Evolutionary conservation across 2,888 invertebrate species (phyloP), one percentile per base, ranked within the genome.

Genomic region (Sinohyriopsis cumingii): DNA sequence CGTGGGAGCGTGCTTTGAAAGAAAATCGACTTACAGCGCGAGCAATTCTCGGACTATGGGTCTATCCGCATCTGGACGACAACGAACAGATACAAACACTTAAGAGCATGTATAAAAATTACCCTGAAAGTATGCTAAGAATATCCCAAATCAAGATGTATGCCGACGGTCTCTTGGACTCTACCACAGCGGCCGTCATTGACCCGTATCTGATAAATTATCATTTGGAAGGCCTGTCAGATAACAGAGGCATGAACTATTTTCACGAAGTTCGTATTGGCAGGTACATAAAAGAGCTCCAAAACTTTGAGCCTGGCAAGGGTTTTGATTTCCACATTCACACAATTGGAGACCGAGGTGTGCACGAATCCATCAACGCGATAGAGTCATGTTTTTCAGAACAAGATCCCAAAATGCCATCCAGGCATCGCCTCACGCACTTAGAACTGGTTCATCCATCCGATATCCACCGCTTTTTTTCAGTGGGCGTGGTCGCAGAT

Each of bases 271-370:
- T 28, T 3, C 65, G 72, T 3, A 7, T 74, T 18, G 55, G 45
- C 62, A 68, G 64, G 45, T 76, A 74, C 53, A 33, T 76, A 18
- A 56, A 54, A 63, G 59, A 66, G 59, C 45, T 76, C 3, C 76
- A 76, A 55, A 53, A 53, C 33, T 69, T 76, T 55, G 68, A 28
- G n/a, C 22, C 20, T 25, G 63, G 54, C 7, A 64, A 68, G n/a
- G 70, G 73, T 3, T 74, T 70, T 55, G 72, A 76, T 61, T 76
- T 76, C 45, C 67, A 74, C 54, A 67, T 76, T 20, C 76, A 76
- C 55, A 70, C 74, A 18, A 76, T 76, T 18, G 76, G 74, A 24
- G 76, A 76, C 24, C 71, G 70, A 9, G 76, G 73, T 22, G 62
- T 74, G 4, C n/a, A 55, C 5, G 73, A 76, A 62, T 54, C 69